These are phyloP conservation scores for Bubo bubo DNA, from an alignment of 2,113 vertebrate genomes.

Conservation along the genomic window DNA sequence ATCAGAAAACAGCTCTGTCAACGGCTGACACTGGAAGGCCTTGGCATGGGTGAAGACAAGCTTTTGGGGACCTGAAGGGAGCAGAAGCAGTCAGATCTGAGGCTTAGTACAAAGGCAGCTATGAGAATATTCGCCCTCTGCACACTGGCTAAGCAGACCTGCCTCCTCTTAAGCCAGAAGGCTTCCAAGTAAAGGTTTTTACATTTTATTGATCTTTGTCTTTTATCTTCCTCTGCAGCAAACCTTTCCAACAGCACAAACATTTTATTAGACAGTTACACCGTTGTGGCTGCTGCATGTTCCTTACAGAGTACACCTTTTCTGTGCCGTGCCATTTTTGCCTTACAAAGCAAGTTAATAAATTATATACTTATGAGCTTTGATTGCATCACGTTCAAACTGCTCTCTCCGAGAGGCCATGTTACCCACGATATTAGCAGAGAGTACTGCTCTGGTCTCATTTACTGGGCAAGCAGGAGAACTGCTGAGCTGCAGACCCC, in stretches of 20 bases:
- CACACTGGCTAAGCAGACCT: not conserved
- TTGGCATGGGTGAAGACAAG: not conserved
- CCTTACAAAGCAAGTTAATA: constrained; percentile 37
- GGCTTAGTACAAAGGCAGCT: not conserved
- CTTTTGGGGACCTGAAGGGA: not conserved
- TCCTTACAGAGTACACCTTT: not conserved
- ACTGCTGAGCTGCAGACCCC: not conserved
- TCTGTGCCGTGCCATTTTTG: not conserved
- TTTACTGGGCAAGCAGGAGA: constrained; percentile 10
- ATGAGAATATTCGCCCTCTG: fast-evolving
- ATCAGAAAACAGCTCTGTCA: not conserved
- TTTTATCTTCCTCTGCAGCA: constrained; percentile 53
- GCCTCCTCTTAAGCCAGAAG: constrained; percentile 11
- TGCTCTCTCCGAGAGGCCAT: not conserved
- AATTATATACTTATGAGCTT: not conserved
- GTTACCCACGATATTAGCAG: not conserved
- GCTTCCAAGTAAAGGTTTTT: constrained; percentile 29
- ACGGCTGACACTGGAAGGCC: not conserved
- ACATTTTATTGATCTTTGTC: constrained; percentile 50
- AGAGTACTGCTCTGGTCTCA: not conserved
- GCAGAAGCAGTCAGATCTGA: not conserved
- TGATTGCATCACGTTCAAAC: not conserved
- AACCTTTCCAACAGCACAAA: constrained; percentile 36
- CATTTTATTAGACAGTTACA: constrained; percentile 9
- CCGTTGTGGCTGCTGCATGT: not conserved